Evolutionary conservation across 2,113 vertebrate genomes (phyloP).

Genomic region (Raja brachyura): DNA sequence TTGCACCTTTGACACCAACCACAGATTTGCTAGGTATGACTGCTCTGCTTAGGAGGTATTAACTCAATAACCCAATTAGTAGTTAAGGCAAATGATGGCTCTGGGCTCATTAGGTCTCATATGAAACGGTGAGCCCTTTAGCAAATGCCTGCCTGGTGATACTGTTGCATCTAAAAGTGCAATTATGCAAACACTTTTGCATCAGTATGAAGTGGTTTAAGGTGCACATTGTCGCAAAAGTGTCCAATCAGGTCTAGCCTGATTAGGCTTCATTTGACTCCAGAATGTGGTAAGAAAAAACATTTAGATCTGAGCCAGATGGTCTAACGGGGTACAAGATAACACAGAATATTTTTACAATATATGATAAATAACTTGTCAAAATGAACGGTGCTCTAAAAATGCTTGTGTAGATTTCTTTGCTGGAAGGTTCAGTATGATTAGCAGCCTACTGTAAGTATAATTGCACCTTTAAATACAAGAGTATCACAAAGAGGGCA

Average conservation of each 20-base stretch:
- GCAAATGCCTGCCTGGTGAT: neutral
- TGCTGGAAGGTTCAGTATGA: neutral
- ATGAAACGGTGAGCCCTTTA: constrained; percentile 23
- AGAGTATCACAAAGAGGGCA: neutral
- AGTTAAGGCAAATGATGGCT: constrained; percentile 30
- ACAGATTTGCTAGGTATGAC: neutral
- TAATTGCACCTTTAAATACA: constrained; percentile 30
- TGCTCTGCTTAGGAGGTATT: constrained; percentile 14
- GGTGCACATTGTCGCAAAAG: neutral
- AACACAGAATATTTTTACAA: neutral
- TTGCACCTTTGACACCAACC: constrained; percentile 18
- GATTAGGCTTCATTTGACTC: neutral
- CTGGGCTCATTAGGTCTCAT: constrained; percentile 21
- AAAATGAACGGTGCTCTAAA: neutral
- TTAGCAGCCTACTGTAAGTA: constrained; percentile 26
- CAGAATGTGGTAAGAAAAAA: neutral
- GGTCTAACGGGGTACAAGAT: neutral
- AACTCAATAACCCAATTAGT: constrained; percentile 29
- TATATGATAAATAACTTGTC: neutral
- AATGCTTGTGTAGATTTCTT: neutral
- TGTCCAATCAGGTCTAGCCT: neutral
- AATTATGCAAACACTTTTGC: neutral
- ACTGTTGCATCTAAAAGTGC: neutral
- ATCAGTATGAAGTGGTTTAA: neutral
- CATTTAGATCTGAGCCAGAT: neutral